These are phyloP conservation scores for Sylvicapra grimmia DNA, from an alignment of 2,113 vertebrate species.

Conservation along the genomic window DNA sequence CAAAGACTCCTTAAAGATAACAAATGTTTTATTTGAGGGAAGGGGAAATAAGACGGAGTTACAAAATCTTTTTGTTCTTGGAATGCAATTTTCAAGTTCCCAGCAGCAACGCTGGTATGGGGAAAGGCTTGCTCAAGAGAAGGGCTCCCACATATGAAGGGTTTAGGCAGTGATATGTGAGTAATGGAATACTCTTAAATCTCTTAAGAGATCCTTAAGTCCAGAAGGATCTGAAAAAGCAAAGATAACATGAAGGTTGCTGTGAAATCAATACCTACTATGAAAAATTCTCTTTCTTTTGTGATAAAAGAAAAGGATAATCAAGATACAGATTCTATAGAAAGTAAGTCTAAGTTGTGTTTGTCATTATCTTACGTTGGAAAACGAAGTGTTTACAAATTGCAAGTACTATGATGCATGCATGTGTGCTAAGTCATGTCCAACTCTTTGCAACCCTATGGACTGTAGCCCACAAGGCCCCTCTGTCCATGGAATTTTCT, in stretches of 20 bases:
- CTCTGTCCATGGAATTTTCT: not conserved
- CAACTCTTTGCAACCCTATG: not conserved
- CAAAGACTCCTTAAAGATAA: not conserved
- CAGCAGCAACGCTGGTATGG: not conserved
- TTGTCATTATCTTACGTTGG: not conserved
- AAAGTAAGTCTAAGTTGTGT: not conserved
- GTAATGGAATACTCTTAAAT: not conserved
- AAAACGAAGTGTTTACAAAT: slow-evolving; percentile 13
- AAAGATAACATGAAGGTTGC: not conserved
- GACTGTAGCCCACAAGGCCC: not conserved
- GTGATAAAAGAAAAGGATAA: not conserved
- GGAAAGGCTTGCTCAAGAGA: not conserved
- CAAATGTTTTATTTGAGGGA: not conserved
- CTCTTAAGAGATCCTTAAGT: not conserved
- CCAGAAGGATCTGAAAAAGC: not conserved
- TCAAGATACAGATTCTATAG: not conserved
- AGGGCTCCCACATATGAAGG: not conserved
- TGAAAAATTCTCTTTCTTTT: not conserved
- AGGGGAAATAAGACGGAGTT: not conserved
- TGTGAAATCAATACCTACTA: not conserved
- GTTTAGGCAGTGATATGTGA: not conserved
- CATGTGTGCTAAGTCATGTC: not conserved
- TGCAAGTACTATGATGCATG: not conserved
- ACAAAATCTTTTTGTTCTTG: not conserved
- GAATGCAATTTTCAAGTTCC: not conserved